phyloP scores from a whole-genome alignment of 2,113 vertebrate species.

The Pluvianellus socialis region DNA sequence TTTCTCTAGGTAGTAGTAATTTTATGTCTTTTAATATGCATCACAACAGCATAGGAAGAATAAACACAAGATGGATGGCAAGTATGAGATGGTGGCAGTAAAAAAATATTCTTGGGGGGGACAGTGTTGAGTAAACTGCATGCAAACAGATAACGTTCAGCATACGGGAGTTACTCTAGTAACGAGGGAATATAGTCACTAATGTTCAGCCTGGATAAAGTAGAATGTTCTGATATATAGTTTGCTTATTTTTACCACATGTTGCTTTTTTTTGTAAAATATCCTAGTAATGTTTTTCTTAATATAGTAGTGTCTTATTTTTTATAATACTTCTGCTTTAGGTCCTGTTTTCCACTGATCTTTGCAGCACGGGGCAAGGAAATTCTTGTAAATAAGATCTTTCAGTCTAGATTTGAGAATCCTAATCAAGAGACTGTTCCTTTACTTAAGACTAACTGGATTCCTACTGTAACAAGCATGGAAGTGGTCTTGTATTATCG shows the following conservation, averaged over 20 bases:
- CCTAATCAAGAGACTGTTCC: constrained; percentile 10
- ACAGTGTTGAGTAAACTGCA: not conserved
- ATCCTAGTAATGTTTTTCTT: not conserved
- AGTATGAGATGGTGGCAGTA: not conserved
- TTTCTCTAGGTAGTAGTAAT: not conserved
- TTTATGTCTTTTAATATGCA: not conserved
- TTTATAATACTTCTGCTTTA: constrained; percentile 78
- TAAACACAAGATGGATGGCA: not conserved
- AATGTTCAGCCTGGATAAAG: not conserved
- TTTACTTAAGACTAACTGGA: constrained; percentile 32
- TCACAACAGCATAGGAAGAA: not conserved
- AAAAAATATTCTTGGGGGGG: not conserved
- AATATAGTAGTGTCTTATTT: constrained; percentile 61
- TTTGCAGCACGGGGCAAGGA: constrained; percentile 46
- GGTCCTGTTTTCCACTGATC: constrained; percentile 64
- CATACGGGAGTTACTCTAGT: not conserved
- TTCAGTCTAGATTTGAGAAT: constrained; percentile 25
- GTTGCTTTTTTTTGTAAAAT: not conserved
- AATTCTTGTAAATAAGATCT: constrained; percentile 43
- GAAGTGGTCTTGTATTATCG: constrained; percentile 83
- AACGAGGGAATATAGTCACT: not conserved
- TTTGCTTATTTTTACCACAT: not conserved
- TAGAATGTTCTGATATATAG: not conserved
- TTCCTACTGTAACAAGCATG: constrained; percentile 66
- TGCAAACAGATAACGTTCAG: not conserved